Base-by-base conservation (phyloP, 1,140 invertebrate genomes). In the Heliconius hermathena region DNA sequence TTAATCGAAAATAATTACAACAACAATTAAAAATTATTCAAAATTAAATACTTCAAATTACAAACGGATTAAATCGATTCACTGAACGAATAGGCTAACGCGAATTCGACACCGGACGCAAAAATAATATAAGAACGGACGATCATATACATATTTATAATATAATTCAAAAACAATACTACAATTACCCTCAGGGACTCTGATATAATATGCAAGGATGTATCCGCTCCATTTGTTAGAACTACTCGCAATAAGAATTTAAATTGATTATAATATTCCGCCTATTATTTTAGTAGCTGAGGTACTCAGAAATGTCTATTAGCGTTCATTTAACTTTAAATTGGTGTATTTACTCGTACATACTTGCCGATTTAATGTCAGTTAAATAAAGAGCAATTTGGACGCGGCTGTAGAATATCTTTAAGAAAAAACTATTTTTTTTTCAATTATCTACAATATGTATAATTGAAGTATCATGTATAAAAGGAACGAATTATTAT, bases 31-130 rank as follows among this genome's bases (percentile, higher is more conserved):
- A n/a, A 60, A 22, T 22, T 22, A 60, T 22, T n/a, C 8, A 22
- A 66, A 66, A 18, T 22, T 66, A 16, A 16, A 26, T 66, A 29
- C 8, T 22, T 16, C 13, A 13, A 26, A 66, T 66, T 26, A 16
- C 13, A 29, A 29, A 66, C 3, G 11, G 11, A 22, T n/a, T 26
- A 22, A 80, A 71, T 75, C 8, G 74, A 4, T 75, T 79, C 73
- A 3, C 29, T 46, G 38, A 41, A 76, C 38, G 72, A 82, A 87
- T 86, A 87, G 79, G 82, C 83, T 84, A 83, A 83, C 76, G 79
- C 76, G 81, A 86, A 87, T 89, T 89, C 60, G 84, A 89, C 84
- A 89, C 89, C 88, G 87, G 89, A 91, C 77, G 83, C 60, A 46
- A 18, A 20, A 66, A 78, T 85, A 83, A 85, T 82, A 83, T 26